Base-by-base conservation (phyloP, 2,113 vertebrate genomes). In the Cinclus cinclus region DNA sequence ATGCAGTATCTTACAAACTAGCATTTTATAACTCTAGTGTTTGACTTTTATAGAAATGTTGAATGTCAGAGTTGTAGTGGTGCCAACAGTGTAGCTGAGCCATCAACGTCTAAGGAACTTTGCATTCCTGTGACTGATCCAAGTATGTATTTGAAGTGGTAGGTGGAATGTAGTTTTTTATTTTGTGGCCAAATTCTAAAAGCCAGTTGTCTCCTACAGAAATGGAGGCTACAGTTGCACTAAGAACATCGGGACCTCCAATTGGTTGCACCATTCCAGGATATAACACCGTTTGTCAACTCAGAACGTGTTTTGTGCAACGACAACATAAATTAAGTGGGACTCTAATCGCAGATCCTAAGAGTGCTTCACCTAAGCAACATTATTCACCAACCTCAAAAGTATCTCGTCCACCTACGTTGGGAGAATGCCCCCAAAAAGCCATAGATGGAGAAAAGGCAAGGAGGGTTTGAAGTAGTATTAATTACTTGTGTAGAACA, bases 121-220 rank as follows among this genome's bases (percentile, higher is more conserved):
- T 98, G 98, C 60, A 97, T 98, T 96, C 97, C 99, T 49, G 98
- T 98, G 76, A 97, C 96, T 82, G 98, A 98, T 82, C 97, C 98
- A 94, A 98, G 99, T 99, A 97, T 80, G 98, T 98, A 85, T 97
- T 83, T 64, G 74, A 82, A 53, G 69, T 60, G 74, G 56, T 80
- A 52, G 60, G 77, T 92, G 74, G 59, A 89, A 82, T 63, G 53
- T 25, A 22, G 37, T 7, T 80, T 49, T 31, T 65, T 16, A 42
- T 55, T 53, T 53, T 0, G 0, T 42, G 71, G 60, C 47, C 33
- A 22, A 78, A 83, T 31, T 85, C 81, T 97, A 87, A 89, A 84
- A 95, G 73, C 27, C 88, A 25, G 22, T 11, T 78, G 62, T 96
- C 63, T 55, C 64, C 78, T 95, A 56, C 96, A 98, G 98, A 97